Evolutionary conservation across 2,888 invertebrate species (phyloP).

Genomic region (Tachystola acroxantha): DNA sequence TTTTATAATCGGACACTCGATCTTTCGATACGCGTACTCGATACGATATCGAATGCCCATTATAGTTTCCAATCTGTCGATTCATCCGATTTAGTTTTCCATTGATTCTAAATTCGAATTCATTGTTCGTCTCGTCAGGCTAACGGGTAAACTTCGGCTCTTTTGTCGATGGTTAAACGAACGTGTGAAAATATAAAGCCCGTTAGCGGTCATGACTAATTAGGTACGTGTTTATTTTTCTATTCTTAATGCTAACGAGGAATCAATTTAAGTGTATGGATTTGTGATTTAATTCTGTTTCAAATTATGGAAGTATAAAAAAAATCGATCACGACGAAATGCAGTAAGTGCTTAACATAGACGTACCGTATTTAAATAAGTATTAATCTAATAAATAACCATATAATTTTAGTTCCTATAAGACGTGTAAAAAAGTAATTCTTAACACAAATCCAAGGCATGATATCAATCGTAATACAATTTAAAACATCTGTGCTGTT

Average conservation of each 20-base stretch:
- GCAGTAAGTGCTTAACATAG: no score
- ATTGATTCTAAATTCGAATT: conserved; percentile 55
- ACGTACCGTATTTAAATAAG: no score
- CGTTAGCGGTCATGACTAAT: conserved; percentile 19
- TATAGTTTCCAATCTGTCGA: conserved; percentile 53
- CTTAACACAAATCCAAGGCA: no score
- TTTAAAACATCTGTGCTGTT: no score
- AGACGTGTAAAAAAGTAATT: no score
- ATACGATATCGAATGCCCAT: conserved; percentile 29
- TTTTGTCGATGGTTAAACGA: conserved; percentile 48
- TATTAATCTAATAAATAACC: no score
- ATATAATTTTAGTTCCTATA: no score
- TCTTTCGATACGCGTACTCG: conserved; percentile 22
- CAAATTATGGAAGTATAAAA: no score
- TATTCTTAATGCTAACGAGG: conserved; percentile 13
- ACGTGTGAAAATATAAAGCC: conserved; percentile 49
- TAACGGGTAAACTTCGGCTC: conserved; percentile 25
- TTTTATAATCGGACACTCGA: conserved; percentile 40
- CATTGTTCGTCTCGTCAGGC: conserved; percentile 58
- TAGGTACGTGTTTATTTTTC: conserved; percentile 24
- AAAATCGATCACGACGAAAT: no score
- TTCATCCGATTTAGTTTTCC: conserved; percentile 67
- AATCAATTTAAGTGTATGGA: conserved; percentile 11
- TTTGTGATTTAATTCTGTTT: not conserved
- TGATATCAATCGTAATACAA: no score